Evolutionary conservation across 2,113 vertebrate genomes (phyloP).

Genomic region (Romanogobio albipinnatus): DNA sequence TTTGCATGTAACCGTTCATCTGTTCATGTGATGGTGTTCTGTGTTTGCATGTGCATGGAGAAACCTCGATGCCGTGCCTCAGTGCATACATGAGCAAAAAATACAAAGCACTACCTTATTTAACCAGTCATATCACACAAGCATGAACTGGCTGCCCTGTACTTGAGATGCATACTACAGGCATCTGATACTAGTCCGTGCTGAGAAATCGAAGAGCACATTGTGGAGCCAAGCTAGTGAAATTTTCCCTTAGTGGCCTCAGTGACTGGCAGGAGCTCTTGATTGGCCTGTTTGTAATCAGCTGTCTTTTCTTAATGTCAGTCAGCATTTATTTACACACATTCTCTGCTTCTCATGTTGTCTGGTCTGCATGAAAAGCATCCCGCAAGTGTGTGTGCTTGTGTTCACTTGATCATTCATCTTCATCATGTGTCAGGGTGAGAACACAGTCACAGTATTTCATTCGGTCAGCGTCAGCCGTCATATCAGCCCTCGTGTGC

Average conservation of each 20-base stretch:
- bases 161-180: neutral
- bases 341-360: constrained; percentile 61
- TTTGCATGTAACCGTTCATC: neutral
- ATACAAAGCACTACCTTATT: constrained; percentile 1
- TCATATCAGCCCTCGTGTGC: neutral
- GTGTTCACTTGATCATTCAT: neutral
- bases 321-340: constrained; percentile 66
- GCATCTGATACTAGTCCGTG: neutral
- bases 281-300: constrained; percentile 45
- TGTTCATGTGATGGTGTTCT: constrained; percentile 11
- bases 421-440: constrained; percentile 6
- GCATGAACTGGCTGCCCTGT: constrained; percentile 18
- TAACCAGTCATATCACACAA: constrained; percentile 4
- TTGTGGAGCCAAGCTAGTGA: neutral
- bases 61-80: neutral
- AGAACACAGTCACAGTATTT: constrained; percentile 34
- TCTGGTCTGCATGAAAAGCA: constrained; percentile 52
- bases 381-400: constrained; percentile 3
- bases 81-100: constrained; percentile 2
- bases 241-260: neutral
- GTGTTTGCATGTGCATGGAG: constrained; percentile 38
- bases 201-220: neutral
- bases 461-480: neutral
- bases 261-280: constrained; percentile 22
- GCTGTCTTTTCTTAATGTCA: constrained; percentile 19